Conservation (phyloP, 2,113 vertebrate species). For the Petroica traversi region DNA sequence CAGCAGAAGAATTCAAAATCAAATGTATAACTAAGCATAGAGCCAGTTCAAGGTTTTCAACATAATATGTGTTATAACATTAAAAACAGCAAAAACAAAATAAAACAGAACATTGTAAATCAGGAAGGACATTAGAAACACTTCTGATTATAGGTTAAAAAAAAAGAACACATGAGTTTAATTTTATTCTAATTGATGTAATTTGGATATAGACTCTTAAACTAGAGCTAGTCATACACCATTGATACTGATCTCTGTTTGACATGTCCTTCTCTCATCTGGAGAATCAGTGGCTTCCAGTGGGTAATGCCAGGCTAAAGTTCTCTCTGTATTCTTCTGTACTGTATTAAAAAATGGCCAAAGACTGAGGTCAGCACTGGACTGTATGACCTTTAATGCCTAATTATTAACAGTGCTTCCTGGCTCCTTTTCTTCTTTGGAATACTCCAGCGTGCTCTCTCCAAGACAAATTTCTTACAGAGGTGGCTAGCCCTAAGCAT, state of each 20-base stretch:
- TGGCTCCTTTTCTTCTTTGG: not conserved
- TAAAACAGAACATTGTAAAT: not conserved
- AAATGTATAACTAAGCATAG: not conserved
- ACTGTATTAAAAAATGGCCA: not conserved
- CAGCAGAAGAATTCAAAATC: not conserved
- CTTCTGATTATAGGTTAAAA: not conserved
- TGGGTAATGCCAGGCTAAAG: not conserved
- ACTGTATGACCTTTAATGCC: not conserved
- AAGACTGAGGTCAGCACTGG: not conserved
- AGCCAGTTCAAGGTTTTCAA: not conserved
- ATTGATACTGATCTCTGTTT: not conserved
- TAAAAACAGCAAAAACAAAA: not conserved
- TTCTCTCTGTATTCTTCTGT: not conserved
- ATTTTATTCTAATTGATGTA: not conserved
- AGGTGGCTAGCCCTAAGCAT: not conserved
- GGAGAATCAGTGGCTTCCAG: not conserved
- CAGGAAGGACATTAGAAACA: not conserved
- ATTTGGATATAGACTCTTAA: not conserved
- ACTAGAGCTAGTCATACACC: not conserved
- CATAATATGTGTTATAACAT: not conserved
- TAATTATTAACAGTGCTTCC: constrained; percentile 24
- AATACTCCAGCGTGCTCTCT: not conserved
- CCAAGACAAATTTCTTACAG: constrained; percentile 36
- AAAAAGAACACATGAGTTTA: not conserved
- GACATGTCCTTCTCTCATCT: not conserved